These are phyloP conservation scores for Dryadula phaetusa DNA, from an alignment of 2,888 invertebrate genomes.

Conservation along the genomic window DNA sequence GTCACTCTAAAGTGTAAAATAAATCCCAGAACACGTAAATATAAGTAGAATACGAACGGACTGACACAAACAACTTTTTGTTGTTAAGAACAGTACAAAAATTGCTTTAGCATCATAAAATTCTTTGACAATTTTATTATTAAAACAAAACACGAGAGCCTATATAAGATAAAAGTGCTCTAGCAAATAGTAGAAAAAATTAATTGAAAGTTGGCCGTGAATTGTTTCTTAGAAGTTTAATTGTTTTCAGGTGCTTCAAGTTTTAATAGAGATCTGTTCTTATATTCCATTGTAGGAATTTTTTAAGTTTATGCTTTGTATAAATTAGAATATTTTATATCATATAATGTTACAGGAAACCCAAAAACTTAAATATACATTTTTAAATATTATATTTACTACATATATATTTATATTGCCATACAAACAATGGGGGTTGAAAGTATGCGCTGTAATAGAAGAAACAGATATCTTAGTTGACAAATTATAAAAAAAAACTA, in stretches of 20 bases:
- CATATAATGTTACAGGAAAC: no score
- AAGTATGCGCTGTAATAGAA: no score
- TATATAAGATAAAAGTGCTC: not conserved
- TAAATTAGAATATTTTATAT: not conserved
- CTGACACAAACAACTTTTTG: no score
- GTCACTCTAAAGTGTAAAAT: no score
- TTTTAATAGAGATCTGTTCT: slow-evolving; percentile 73
- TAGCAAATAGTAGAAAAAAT: slow-evolving; percentile 9
- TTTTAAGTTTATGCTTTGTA: slow-evolving; percentile 36
- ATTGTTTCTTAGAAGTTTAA: slow-evolving; percentile 31
- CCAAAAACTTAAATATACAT: no score
- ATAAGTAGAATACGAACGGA: not conserved
- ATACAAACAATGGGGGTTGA: no score
- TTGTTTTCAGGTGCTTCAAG: slow-evolving; percentile 65
- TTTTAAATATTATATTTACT: no score
- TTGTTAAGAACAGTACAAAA: no score
- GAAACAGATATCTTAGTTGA: no score
- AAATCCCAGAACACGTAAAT: no score
- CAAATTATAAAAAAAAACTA: no score
- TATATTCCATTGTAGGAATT: slow-evolving; percentile 57
- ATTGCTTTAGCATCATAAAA: not conserved
- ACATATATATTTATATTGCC: no score
- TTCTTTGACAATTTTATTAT: slow-evolving; percentile 1
- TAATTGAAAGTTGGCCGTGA: slow-evolving; percentile 27
- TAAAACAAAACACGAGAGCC: not conserved